Evolutionary conservation across 1,140 invertebrate species (phyloP), one percentile per base, ranked within the genome.

Genomic region (Vanessa tameamea): DNA sequence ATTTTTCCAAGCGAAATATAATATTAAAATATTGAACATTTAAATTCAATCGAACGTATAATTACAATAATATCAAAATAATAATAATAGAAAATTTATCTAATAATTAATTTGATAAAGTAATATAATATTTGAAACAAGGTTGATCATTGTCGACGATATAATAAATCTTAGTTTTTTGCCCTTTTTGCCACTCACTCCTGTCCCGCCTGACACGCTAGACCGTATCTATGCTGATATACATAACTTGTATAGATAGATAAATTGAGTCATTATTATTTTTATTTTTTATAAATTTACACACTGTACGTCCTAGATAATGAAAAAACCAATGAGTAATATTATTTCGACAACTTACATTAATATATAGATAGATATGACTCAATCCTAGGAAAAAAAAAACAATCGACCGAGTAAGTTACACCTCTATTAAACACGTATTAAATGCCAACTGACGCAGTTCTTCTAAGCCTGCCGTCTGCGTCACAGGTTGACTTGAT

Each of bases 261-360:
- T 31, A 31, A 31, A 31, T 31, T 31, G 1, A 1, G 6, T 31
- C 26, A 31, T 31, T 31, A 31, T 4, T n/a, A n/a, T n/a, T n/a
- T n/a, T n/a, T n/a, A n/a, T n/a, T n/a, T n/a, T n/a, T n/a, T n/a
- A n/a, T 50, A n/a, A 15, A 13, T 14, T 14, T 50, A 50, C 48
- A 0, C n/a, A 53, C n/a, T 53, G 15, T 53, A n/a, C 50, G 15
- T 14, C 8, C 48, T 20, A 20, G 53, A 75, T 69, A 76, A 80
- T 73, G 72, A 75, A 74, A 64, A 79, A 78, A 78, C 76, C 72
- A 59, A 73, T 79, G 75, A 80, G 73, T 79, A 80, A 82, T 74
- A 63, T 61, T n/a, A 61, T 20, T 73, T 48, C 64, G 59, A 69
- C n/a, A 53, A 53, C 48, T 26, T 72, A 76, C 67, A 61, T 50